phyloP scores from a whole-genome alignment of 2,797 vertebrate genomes.

The Platyrinchus mystaceus region DNA sequence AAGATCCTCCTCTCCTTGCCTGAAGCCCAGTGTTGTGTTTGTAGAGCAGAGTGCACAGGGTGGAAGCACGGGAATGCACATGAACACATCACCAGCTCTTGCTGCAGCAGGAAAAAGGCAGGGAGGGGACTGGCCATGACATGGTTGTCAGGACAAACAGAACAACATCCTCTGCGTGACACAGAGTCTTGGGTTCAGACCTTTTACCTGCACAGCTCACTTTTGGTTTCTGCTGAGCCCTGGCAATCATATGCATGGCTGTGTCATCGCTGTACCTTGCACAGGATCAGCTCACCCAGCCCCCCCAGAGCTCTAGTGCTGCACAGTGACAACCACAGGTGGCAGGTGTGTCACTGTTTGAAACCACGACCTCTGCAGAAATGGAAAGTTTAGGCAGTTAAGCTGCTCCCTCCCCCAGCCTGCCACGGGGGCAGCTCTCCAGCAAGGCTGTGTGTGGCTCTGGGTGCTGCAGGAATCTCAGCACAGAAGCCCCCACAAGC shows the following conservation, averaged over 20 bases:
- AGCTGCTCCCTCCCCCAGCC: neutral
- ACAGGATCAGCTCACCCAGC: neutral
- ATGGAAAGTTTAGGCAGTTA: neutral
- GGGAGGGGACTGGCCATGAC: neutral
- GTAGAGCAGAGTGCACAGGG: neutral
- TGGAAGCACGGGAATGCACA: neutral
- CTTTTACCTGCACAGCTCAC: neutral
- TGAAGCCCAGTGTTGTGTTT: neutral
- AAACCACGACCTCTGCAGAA: neutral
- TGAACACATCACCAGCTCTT: neutral
- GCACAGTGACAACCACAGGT: neutral
- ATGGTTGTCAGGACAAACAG: neutral
- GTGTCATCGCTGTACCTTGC: neutral
- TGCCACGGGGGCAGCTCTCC: neutral
- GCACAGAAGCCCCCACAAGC: neutral
- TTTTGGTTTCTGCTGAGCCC: neutral
- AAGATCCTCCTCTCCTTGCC: neutral
- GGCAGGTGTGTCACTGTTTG: accelerated
- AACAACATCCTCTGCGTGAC: neutral
- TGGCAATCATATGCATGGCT: accelerated
- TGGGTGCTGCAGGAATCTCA: neutral
- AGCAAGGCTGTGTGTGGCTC: neutral
- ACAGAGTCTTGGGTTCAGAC: neutral
- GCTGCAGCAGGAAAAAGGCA: neutral
- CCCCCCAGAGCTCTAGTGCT: neutral